Evolutionary conservation across 2,797 vertebrate species (phyloP).

Genomic region (Diplodus puntazzo): DNA sequence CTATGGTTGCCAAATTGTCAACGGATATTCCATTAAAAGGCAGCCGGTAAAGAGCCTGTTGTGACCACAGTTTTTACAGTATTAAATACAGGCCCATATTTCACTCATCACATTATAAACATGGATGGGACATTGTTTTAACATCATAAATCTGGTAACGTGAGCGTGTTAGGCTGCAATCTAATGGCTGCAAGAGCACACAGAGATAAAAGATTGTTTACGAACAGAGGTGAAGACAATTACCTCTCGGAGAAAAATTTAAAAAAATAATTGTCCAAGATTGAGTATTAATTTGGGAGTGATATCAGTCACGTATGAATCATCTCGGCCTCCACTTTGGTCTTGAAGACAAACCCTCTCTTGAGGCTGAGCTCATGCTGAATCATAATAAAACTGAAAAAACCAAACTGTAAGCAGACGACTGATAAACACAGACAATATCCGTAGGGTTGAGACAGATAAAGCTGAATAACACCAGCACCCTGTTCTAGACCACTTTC

Average conservation of each 20-base stretch:
- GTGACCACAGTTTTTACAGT: conserved; percentile 3
- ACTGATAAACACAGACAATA: conserved; percentile 27
- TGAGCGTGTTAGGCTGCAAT: neutral
- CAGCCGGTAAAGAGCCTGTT: neutral
- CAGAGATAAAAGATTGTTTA: neutral
- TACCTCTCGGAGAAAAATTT: neutral
- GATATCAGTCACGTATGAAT: neutral
- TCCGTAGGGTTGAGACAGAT: neutral
- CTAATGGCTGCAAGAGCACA: neutral
- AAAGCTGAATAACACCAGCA: neutral
- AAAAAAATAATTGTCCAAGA: conserved; percentile 13
- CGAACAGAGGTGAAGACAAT: neutral
- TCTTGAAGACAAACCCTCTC: conserved; percentile 8
- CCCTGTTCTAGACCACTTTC: conserved; percentile 7
- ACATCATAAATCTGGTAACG: neutral
- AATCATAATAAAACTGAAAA: conserved; percentile 13
- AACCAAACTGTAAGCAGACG: neutral
- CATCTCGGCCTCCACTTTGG: conserved; percentile 5
- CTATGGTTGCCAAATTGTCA: conserved; percentile 18
- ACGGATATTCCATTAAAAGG: conserved; percentile 2
- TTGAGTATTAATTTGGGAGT: neutral
- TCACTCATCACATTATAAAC: conserved; percentile 6
- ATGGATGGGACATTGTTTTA: neutral
- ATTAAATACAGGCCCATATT: conserved; percentile 5
- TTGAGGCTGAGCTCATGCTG: conserved; percentile 12